Percentiles rank a stretch among this genome's conserved stretches.
These are phyloP conservation scores for Malthinus seriepunctatus DNA, from an alignment of 2,888 invertebrate genomes.

Conservation along the genomic window DNA sequence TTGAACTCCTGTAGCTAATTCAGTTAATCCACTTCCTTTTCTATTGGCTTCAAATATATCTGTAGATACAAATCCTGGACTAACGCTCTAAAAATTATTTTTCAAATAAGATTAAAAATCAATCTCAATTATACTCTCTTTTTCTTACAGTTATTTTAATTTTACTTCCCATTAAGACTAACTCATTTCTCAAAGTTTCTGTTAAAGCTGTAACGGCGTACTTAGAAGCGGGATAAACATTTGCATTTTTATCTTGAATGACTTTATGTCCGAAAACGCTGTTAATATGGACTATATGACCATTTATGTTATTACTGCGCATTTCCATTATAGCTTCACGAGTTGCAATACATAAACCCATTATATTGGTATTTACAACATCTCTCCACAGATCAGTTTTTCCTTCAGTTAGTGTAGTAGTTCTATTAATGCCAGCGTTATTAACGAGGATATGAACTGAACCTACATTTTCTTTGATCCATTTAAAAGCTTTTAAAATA, in stretches of 20 bases:
- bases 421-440: conserved; percentile 27
- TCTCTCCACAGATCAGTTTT: conserved; percentile 33
- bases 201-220: conserved; percentile 8
- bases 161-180: not conserved
- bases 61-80: too few relatives aligned
- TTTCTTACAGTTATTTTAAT: conserved; percentile 9
- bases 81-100: too few relatives aligned
- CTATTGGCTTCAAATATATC: too few relatives aligned
- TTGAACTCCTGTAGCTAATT: too few relatives aligned
- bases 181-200: not conserved
- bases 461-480: conserved; percentile 27
- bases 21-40: too few relatives aligned
- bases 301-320: conserved; percentile 30
- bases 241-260: not conserved
- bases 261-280: conserved; percentile 5
- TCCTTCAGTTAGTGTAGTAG: conserved; percentile 29
- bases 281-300: not conserved
- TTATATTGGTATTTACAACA: conserved; percentile 37
- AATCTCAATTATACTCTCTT: too few relatives aligned
- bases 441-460: conserved; percentile 31
- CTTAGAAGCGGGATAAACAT: conserved; percentile 7
- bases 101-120: too few relatives aligned
- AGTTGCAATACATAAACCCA: conserved; percentile 30
- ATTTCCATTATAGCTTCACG: conserved; percentile 34
- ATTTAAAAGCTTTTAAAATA: conserved; percentile 29